These are phyloP conservation scores for Haemorhous mexicanus DNA, from an alignment of 2,113 vertebrate genomes.

Conservation along the genomic window DNA sequence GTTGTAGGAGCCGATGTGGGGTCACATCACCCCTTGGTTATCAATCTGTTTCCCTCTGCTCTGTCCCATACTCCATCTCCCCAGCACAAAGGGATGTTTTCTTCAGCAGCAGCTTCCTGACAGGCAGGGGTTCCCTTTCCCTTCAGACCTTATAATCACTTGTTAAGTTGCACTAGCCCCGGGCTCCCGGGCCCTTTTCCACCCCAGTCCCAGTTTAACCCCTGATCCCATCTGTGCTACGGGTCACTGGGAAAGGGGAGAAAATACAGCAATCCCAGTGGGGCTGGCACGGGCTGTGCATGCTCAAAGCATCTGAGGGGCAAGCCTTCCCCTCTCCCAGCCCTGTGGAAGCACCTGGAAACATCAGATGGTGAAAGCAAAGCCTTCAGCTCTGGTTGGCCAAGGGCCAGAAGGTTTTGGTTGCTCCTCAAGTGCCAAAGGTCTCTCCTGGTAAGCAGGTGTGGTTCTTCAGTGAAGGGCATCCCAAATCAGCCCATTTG, in stretches of 20 bases:
- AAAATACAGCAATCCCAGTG: not conserved
- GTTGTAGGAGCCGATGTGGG: constrained; percentile 13
- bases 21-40: constrained; percentile 48
- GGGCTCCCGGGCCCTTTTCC: not conserved
- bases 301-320: not conserved
- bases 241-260: constrained; percentile 20
- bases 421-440: not conserved
- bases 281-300: not conserved
- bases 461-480: not conserved
- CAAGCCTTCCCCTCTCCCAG: not conserved
- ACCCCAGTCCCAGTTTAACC: constrained; percentile 60
- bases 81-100: constrained; percentile 58
- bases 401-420: not conserved
- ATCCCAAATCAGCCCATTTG: not conserved
- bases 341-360: not conserved
- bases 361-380: not conserved
- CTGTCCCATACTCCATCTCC: constrained; percentile 22
- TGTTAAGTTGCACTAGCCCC: constrained; percentile 25
- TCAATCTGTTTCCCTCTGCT: constrained; percentile 57
- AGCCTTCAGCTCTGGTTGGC: not conserved
- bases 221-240: constrained; percentile 1
- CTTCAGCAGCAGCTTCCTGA: constrained; percentile 30
- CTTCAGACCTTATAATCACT: constrained; percentile 60
- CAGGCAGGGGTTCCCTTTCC: constrained; percentile 34
- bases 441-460: not conserved